These are phyloP conservation scores for Beris chalybata DNA, from an alignment of 2,888 invertebrate genomes.

Conservation along the genomic window DNA sequence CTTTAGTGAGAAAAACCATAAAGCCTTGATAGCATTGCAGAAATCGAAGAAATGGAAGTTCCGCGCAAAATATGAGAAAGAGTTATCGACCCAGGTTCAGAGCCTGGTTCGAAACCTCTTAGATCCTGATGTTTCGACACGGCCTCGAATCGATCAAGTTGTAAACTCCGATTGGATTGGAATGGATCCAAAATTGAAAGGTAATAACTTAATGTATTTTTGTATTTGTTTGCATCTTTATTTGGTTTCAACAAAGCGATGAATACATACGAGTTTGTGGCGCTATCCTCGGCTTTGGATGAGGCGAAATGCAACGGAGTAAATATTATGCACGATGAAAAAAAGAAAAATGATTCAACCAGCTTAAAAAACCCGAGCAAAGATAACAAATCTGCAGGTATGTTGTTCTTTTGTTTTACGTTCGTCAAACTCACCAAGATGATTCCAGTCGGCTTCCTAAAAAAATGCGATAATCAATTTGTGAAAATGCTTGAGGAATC, in stretches of 20 bases:
- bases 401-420: no score
- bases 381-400: no score
- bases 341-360: no score
- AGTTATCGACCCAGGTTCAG: constrained; percentile 65
- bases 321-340: no score
- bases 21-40: constrained; percentile 53
- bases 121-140: constrained; percentile 67
- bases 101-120: constrained; percentile 66
- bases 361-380: no score
- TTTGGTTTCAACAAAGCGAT: no score
- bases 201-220: constrained; percentile 44
- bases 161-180: constrained; percentile 66
- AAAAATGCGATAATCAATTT: constrained; percentile 4
- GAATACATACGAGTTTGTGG: constrained; percentile 14
- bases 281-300: constrained; percentile 16
- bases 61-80: constrained; percentile 64
- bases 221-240: no score
- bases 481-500: constrained; percentile 1
- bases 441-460: not conserved
- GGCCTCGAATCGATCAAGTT: constrained; percentile 62
- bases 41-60: constrained; percentile 70
- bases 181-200: constrained; percentile 64
- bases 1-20: constrained; percentile 72
- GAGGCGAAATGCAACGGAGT: constrained; percentile 9
- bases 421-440: no score